Conservation (phyloP, 2,888 invertebrate species). For the Chironomus tentans region DNA sequence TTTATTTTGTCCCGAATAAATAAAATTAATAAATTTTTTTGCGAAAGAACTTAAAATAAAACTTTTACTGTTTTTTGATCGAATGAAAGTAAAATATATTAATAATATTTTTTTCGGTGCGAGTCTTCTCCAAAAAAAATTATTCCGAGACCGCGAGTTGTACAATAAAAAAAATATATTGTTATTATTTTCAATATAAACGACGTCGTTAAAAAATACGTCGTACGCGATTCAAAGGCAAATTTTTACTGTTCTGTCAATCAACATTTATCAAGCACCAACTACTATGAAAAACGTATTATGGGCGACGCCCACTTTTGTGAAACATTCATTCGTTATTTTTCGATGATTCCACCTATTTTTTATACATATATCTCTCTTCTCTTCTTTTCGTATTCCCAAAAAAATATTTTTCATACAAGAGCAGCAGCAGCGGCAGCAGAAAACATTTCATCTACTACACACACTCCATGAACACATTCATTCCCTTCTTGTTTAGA, state of each 20-base stretch:
- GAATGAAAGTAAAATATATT: background rate
- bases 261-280: constrained; percentile 33
- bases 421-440: too few species aligned
- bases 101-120: background rate
- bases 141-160: constrained; percentile 19
- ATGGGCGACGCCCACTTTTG: constrained; percentile 23
- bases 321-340: constrained; percentile 26
- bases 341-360: constrained; percentile 27
- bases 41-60: background rate
- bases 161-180: constrained; percentile 27
- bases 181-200: constrained; percentile 27
- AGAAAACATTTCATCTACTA: too few species aligned
- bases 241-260: constrained; percentile 45
- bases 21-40: background rate
- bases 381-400: constrained; percentile 3
- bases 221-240: constrained; percentile 45
- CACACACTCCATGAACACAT: too few species aligned
- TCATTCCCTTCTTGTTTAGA: too few species aligned
- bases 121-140: constrained; percentile 1
- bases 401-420: background rate
- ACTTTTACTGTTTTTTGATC: background rate
- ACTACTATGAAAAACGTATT: constrained; percentile 26
- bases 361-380: constrained; percentile 3
- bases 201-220: constrained; percentile 35
- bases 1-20: background rate